Conservation (phyloP, 2,113 vertebrate species). For the Pelusios castaneus region DNA sequence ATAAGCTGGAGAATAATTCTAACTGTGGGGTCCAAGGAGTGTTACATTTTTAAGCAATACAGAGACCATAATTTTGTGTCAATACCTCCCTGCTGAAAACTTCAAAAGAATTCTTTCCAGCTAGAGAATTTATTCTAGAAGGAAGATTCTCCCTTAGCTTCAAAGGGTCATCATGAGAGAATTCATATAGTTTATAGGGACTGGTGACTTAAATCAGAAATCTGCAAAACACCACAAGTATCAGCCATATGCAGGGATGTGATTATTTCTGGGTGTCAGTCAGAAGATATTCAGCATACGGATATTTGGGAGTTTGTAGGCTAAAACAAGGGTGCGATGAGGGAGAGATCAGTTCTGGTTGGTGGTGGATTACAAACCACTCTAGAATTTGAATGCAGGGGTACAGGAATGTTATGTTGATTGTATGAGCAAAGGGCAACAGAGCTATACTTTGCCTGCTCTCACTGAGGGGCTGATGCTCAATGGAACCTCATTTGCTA, state of each 20-base stretch:
- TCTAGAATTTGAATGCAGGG: too few species aligned
- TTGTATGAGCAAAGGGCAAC: too few species aligned
- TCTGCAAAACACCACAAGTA: background rate
- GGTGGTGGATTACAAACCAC: too few species aligned
- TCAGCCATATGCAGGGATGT: background rate
- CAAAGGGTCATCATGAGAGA: slow-evolving; percentile 28
- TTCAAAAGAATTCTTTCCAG: slow-evolving; percentile 23
- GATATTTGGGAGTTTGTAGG: background rate
- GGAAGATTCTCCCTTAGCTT: slow-evolving; percentile 26
- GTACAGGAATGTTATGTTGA: too few species aligned
- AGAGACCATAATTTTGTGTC: slow-evolving; percentile 29
- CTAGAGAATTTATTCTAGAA: slow-evolving; percentile 12
- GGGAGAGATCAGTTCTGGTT: background rate
- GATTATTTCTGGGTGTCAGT: background rate
- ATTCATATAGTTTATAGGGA: background rate
- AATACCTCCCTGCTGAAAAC: slow-evolving; percentile 41
- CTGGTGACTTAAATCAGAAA: background rate
- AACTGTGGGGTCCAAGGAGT: background rate
- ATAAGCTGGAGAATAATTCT: background rate
- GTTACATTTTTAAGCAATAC: slow-evolving; percentile 3
- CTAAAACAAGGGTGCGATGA: background rate
- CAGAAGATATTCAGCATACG: background rate
- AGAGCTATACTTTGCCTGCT: too few species aligned
- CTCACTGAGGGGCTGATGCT: too few species aligned
- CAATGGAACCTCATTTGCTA: too few species aligned